Percentiles rank a stretch among this genome's conserved stretches.
Evolutionary conservation across 2,113 vertebrate species (phyloP).

Genomic region (Nansenia antarctica): DNA sequence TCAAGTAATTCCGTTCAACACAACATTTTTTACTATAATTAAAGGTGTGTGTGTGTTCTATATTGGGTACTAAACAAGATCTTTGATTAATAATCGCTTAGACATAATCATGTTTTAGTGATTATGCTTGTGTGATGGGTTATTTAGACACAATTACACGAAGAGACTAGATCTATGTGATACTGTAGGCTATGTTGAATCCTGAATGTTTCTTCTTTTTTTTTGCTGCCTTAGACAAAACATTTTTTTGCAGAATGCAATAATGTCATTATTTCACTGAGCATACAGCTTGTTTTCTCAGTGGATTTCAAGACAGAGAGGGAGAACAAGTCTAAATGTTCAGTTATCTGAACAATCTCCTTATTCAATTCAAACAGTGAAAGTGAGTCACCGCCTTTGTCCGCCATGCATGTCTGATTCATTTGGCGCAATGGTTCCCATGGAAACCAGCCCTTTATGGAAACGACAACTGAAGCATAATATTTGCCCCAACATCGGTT

Average conservation of each 20-base stretch:
- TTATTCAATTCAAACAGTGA: neutral
- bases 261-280: neutral
- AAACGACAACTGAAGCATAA: too few relatives aligned
- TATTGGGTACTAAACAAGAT: neutral
- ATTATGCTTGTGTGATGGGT: too few relatives aligned
- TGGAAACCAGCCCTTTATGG: conserved; percentile 55
- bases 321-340: neutral
- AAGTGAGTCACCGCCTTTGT: conserved; percentile 8
- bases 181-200: neutral
- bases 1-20: neutral
- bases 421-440: conserved; percentile 62
- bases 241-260: neutral
- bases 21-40: neutral
- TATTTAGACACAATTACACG: neutral
- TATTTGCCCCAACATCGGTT: too few relatives aligned
- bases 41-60: neutral
- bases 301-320: neutral
- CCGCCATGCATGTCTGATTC: conserved; percentile 23
- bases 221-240: neutral
- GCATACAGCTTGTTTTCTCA: neutral
- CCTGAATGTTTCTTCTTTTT: neutral
- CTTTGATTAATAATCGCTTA: neutral
- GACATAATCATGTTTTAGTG: too few relatives aligned
- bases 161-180: neutral
- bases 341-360: neutral